Base-by-base conservation (phyloP, 2,888 invertebrate genomes). In the Drosophila robusta region DNA sequence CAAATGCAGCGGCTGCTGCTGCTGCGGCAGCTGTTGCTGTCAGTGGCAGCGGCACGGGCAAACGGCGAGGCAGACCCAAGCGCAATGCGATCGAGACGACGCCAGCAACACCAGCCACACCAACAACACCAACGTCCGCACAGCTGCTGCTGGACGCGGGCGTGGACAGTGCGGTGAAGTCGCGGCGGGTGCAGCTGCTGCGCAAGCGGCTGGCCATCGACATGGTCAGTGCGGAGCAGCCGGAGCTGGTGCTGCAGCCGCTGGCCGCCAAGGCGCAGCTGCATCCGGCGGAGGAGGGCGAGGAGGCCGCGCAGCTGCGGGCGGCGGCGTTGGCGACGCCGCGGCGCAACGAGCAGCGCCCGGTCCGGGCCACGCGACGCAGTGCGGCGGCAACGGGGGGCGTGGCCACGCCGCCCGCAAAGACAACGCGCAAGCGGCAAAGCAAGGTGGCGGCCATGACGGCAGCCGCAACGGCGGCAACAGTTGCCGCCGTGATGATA, bases 61-160 rank as follows among this genome's bases (percentile, higher is more conserved):
- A 85, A 46, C 80, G 92, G 70, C 91, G 94, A n/a, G 94, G 94
- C 4, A 84, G 94, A 29, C 93, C 94, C 0, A 90, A 93, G 57
- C 93, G 93, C 79, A 68, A 64, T 57, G 66, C 80, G 14, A 61
- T 34, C 29, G 78, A 74, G 9, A 3, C 34, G 14, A 42, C 52
- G 41, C 42, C 64, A 14, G 22, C 45, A 4, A 51, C 39, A 7
- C n/a, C 49, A 50, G 7, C 34, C 24, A 11, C 26, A 44, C 11
- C 52, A 45, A 42, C 44, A 50, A 41, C 54, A 24, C n/a, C 39
- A 34, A 32, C 14, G 12, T 12, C 54, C n/a, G 46, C 41, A 45
- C 9, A 47, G 46, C 39, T 41, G 1, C n/a, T 49, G 9, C 29
- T 38, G 14, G 72, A 49, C 32, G 58, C 64, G 14, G 49, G 29